These are phyloP conservation scores for Bradypodion ventrale DNA, from an alignment of 2,797 vertebrate species.

Conservation along the genomic window DNA sequence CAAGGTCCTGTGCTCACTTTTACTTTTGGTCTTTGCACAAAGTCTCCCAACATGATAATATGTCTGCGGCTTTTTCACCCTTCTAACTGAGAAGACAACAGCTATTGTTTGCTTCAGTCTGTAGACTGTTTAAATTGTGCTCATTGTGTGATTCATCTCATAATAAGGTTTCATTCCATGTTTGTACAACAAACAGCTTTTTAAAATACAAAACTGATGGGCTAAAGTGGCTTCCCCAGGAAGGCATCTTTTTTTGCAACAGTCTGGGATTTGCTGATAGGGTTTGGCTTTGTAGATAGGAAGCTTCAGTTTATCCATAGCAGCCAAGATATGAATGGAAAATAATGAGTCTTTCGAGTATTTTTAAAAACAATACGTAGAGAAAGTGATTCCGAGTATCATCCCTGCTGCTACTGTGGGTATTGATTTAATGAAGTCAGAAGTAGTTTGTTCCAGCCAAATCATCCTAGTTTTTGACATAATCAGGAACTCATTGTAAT, in stretches of 20 bases:
- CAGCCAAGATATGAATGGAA: not conserved
- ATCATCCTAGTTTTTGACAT: not conserved
- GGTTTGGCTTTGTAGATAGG: not conserved
- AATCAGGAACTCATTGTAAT: not conserved
- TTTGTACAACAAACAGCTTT: not conserved
- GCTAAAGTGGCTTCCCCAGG: not conserved
- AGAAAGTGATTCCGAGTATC: not conserved
- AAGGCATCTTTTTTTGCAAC: not conserved
- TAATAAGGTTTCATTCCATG: not conserved
- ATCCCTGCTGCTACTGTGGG: too few species aligned
- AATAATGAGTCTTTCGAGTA: not conserved
- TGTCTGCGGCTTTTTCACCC: not conserved
- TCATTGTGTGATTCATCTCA: not conserved
- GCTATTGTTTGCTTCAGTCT: not conserved
- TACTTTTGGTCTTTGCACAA: too few species aligned
- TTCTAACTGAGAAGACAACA: not conserved
- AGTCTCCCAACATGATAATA: too few species aligned
- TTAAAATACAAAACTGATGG: not conserved
- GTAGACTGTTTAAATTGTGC: not conserved
- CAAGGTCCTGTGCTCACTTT: too few species aligned
- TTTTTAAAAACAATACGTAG: not conserved
- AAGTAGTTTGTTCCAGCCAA: not conserved
- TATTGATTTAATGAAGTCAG: not conserved
- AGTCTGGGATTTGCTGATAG: not conserved
- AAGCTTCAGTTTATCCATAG: not conserved